Evolutionary conservation across 2,113 vertebrate species (phyloP).

Genomic region (Peromyscus maniculatus): DNA sequence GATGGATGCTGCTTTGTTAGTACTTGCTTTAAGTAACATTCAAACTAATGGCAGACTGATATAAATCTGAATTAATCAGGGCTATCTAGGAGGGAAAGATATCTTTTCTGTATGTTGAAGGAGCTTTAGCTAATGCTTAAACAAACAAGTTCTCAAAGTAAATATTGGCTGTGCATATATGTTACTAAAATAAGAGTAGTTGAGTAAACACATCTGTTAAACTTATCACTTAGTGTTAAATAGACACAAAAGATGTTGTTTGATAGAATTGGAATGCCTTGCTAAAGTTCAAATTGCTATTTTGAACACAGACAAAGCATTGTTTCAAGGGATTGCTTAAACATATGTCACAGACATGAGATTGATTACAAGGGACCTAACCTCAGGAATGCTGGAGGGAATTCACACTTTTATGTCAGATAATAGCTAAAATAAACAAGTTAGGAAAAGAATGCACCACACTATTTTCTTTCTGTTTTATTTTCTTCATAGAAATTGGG

Average conservation of each 20-base stretch:
- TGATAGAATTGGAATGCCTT: constrained; percentile 6
- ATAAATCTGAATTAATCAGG: neutral
- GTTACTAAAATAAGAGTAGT: neutral
- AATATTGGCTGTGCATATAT: constrained; percentile 23
- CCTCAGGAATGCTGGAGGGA: neutral
- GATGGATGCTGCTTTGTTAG: neutral
- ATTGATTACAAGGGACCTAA: neutral
- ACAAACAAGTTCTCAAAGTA: neutral
- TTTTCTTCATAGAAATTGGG: neutral
- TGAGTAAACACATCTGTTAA: constrained; percentile 9
- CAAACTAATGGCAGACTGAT: neutral
- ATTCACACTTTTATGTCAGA: neutral
- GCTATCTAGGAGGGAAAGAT: neutral
- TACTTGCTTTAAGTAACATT: neutral
- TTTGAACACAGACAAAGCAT: neutral
- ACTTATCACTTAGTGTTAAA: neutral
- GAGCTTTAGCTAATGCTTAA: neutral
- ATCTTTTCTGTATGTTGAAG: neutral
- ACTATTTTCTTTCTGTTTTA: neutral
- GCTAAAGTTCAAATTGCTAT: neutral
- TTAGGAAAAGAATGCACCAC: neutral
- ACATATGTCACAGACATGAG: neutral
- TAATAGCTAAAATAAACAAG: neutral
- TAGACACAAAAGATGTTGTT: neutral
- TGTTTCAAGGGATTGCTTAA: neutral